Conservation (phyloP, 2,113 vertebrate species). For the Ancistrus triradiatus region DNA sequence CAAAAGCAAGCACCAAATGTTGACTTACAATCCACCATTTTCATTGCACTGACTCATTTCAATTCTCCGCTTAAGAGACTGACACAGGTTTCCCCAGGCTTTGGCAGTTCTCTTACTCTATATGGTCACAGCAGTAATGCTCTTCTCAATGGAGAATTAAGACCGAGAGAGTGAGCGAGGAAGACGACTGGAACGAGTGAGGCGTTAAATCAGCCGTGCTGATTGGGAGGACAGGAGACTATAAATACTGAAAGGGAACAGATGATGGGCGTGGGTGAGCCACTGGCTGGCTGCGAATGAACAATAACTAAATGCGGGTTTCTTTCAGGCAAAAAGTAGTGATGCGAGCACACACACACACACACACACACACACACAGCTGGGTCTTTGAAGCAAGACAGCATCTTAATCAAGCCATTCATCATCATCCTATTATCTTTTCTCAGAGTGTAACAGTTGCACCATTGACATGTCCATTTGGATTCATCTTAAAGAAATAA, state of each 20-base stretch:
- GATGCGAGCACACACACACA: neutral
- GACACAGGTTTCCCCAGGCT: too few relatives aligned
- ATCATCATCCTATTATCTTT: too few relatives aligned
- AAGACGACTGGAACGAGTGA: conserved; percentile 9
- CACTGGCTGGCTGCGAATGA: conserved; percentile 31
- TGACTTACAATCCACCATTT: too few relatives aligned
- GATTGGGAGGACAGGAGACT: conserved; percentile 2
- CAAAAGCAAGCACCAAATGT: too few relatives aligned
- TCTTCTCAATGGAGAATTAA: conserved; percentile 7
- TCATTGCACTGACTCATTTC: too few relatives aligned
- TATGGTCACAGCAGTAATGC: neutral
- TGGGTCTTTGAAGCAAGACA: neutral
- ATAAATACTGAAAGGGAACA: conserved; percentile 28
- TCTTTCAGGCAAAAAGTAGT: neutral
- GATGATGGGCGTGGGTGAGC: conserved; percentile 27
- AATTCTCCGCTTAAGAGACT: too few relatives aligned
- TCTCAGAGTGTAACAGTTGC: too few relatives aligned
- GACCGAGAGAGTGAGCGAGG: neutral
- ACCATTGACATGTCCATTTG: too few relatives aligned
- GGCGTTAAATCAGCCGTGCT: conserved; percentile 1
- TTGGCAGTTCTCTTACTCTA: neutral
- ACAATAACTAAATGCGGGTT: neutral
- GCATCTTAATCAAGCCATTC: neutral
- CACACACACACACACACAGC: neutral
- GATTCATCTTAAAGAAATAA: too few relatives aligned